Evolutionary conservation across 2,888 invertebrate species (phyloP).

Genomic region (Eupelmus urozonus): DNA sequence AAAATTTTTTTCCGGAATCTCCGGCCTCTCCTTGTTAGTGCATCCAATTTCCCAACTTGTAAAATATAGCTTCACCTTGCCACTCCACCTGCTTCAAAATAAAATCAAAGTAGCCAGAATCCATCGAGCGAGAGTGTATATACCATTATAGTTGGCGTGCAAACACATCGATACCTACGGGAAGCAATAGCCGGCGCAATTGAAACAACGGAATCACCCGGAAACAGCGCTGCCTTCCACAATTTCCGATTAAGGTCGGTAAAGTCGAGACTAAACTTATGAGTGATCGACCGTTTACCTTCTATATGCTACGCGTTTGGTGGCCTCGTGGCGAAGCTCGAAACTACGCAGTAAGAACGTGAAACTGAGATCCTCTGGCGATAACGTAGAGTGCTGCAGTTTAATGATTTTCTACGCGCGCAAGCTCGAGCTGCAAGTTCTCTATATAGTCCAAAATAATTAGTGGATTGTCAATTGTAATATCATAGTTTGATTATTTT

Average conservation of each 20-base stretch:
- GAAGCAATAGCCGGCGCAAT: neutral
- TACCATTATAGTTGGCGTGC: too few species aligned
- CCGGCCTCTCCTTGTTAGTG: too few species aligned
- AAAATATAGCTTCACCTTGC: too few species aligned
- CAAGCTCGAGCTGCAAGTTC: neutral
- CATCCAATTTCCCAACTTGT: too few species aligned
- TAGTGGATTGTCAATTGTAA: too few species aligned
- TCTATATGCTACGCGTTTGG: neutral
- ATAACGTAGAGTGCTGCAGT: constrained; percentile 40
- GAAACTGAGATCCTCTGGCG: constrained; percentile 7
- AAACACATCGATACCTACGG: neutral
- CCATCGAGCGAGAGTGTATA: too few species aligned
- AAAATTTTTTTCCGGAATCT: too few species aligned
- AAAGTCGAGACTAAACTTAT: constrained; percentile 61
- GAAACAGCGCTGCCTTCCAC: constrained; percentile 62
- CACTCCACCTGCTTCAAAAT: too few species aligned
- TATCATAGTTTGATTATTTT: too few species aligned
- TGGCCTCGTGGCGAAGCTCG: constrained; percentile 14
- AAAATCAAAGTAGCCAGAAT: too few species aligned
- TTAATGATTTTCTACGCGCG: constrained; percentile 15
- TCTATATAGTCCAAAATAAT: too few species aligned
- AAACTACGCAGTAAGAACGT: constrained; percentile 1
- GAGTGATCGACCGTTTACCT: constrained; percentile 36
- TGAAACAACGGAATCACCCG: constrained; percentile 61
- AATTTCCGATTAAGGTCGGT: constrained; percentile 66